A percentile compares a stretch with the other conserved stretches of the same genome.
These are phyloP conservation scores for Barnardius zonarius DNA, from an alignment of 2,113 vertebrate species.

Conservation along the genomic window DNA sequence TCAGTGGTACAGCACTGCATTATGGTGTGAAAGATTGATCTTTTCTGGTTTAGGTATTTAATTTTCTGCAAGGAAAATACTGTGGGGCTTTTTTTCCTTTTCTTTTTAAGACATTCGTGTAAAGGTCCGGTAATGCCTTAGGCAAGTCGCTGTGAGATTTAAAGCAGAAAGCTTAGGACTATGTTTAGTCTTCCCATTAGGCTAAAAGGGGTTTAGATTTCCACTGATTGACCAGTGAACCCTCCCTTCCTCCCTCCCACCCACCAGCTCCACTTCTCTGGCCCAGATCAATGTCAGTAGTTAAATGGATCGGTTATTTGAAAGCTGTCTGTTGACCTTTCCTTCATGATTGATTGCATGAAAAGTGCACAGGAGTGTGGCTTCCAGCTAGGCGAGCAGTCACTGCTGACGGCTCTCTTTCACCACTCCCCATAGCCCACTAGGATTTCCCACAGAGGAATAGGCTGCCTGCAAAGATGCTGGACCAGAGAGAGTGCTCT, in stretches of 20 bases:
- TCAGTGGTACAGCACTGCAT: neutral
- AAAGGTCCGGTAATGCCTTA: neutral
- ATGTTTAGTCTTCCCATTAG: slow-evolving; percentile 43
- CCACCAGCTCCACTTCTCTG: slow-evolving; percentile 37
- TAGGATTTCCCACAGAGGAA: slow-evolving; percentile 66
- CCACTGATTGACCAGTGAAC: slow-evolving; percentile 54
- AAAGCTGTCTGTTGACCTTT: slow-evolving; percentile 76
- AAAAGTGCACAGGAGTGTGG: slow-evolving; percentile 57
- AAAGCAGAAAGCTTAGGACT: neutral
- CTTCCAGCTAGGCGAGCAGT: slow-evolving; percentile 62
- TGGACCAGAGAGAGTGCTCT: slow-evolving; percentile 49
- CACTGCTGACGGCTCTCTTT: slow-evolving; percentile 53
- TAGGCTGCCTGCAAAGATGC: slow-evolving; percentile 40
- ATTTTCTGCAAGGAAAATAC: neutral
- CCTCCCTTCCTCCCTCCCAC: neutral
- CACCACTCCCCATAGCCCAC: slow-evolving; percentile 46
- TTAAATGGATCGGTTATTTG: slow-evolving; percentile 76
- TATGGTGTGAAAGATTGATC: neutral
- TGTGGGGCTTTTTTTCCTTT: neutral
- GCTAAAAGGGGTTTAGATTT: slow-evolving; percentile 56
- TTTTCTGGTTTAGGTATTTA: neutral
- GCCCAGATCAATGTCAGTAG: slow-evolving; percentile 70
- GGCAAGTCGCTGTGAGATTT: neutral
- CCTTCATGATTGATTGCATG: slow-evolving; percentile 65
- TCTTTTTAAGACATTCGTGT: neutral